Conservation (phyloP, 23 tunicate species). For the Halocynthia aurantium region DNA sequence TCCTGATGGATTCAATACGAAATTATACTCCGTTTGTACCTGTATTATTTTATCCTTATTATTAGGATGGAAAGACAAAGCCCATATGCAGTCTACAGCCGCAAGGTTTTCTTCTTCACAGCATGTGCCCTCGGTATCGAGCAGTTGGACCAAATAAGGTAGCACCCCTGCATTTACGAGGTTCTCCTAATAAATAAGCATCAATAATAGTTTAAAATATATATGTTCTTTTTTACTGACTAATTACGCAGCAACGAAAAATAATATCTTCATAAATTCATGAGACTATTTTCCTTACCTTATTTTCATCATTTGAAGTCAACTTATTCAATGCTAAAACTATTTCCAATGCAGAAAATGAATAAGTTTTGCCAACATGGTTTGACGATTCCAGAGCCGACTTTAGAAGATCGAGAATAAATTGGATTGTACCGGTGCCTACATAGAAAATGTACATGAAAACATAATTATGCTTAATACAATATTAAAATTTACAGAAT, state of each 20-base stretch:
- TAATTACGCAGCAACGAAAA: background rate
- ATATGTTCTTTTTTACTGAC: background rate
- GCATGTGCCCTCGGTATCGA: slow-evolving; percentile 16
- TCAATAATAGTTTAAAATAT: background rate
- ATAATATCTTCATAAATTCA: background rate
- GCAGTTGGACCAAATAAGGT: slow-evolving; percentile 24
- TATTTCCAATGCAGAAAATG: slow-evolving; percentile 63
- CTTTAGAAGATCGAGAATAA: slow-evolving; percentile 35
- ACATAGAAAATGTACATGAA: background rate
- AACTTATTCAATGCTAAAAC: slow-evolving; percentile 51
- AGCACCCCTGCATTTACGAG: slow-evolving; percentile 43
- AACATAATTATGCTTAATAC: background rate
- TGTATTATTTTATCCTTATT: slow-evolving; percentile 46
- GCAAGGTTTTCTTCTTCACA: slow-evolving; percentile 26
- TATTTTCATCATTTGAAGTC: slow-evolving; percentile 56
- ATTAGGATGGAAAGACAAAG: slow-evolving; percentile 46
- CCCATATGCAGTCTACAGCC: slow-evolving; percentile 55
- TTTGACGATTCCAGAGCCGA: slow-evolving; percentile 35
- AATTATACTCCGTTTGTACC: slow-evolving; percentile 1
- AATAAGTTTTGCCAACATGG: slow-evolving; percentile 45
- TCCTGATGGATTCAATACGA: background rate
- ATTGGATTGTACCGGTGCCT: slow-evolving; percentile 48
- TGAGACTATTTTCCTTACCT: slow-evolving; percentile 18
- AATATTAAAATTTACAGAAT: background rate
- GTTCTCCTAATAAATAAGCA: slow-evolving; percentile 14